Base-by-base conservation (phyloP, 2,888 invertebrate species). In the Ophioninae sp. region DNA sequence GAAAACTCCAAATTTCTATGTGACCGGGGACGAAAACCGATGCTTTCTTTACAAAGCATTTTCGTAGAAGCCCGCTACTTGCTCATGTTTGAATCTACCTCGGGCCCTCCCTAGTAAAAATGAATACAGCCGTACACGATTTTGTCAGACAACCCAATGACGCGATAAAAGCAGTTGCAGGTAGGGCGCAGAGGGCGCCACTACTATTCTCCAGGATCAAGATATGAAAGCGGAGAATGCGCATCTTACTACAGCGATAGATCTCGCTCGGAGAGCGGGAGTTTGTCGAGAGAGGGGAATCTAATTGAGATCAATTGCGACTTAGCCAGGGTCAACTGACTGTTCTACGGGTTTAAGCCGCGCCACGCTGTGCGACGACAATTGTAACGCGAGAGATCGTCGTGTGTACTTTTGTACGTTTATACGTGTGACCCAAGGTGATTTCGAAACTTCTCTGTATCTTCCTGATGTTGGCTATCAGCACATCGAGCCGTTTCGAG, bases 241-340 rank as follows among this genome's bases (percentile, higher is more conserved):
- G 57, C 67, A 73, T 57, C 73, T 78, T 50, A 59, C 67, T 78
- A 56, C 67, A 41, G 65, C 21, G 39, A 41, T 75, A 67, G 56
- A 57, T 74, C 64, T 39, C 20, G 17, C 21, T 0, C 77, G 75
- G 74, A 76, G 65, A 72, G 81, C 75, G 75, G 69, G 67, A 78
- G 82, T 75, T 30, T 30, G 30, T 30, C 30, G 81, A 81, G 81
- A 83, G 74, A 77, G 73, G 87, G 87, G 87, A 88, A 87, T 88
- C 88, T 90, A 90, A 90, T 90, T 90, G 90, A 89, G 89, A 89
- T 92, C 92, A 93, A 93, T 92, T 93, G 92, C 92, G 90, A 88
- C 90, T 89, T 89, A 90, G 91, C 91, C 91, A 91, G 92, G 92
- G 92, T 92, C 92, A 92, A 93, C 90, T 90, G 89, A 88, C 88